Evolutionary conservation across 2,797 vertebrate species (phyloP).

Genomic region (Fistularia tabacaria): DNA sequence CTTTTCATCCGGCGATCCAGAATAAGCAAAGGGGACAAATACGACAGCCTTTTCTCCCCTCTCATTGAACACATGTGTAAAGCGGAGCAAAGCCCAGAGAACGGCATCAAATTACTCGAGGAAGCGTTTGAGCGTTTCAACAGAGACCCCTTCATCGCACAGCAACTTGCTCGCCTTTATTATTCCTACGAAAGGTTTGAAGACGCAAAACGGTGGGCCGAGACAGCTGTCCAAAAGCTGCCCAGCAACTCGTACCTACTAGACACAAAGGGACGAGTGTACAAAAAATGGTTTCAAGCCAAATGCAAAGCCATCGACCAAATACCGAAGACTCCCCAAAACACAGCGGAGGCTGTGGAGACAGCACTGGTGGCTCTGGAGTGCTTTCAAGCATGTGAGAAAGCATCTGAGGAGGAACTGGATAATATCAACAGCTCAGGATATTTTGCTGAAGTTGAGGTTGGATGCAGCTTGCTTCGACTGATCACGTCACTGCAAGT

Average conservation of each 20-base stretch:
- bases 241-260: constrained; percentile 80
- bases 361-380: constrained; percentile 77
- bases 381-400: constrained; percentile 76
- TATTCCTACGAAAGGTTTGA: constrained; percentile 70
- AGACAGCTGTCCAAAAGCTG: constrained; percentile 61
- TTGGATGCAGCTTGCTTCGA: constrained; percentile 73
- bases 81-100: constrained; percentile 55
- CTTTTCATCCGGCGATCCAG: constrained; percentile 76
- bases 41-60: constrained; percentile 78
- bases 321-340: constrained; percentile 49
- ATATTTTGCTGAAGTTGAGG: constrained; percentile 75
- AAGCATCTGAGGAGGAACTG: constrained; percentile 67
- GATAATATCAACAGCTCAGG: constrained; percentile 72
- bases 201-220: constrained; percentile 77
- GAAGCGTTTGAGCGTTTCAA: constrained; percentile 72
- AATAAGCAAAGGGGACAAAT: constrained; percentile 75
- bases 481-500: constrained; percentile 67
- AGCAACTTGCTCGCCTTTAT: constrained; percentile 81
- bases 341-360: constrained; percentile 58
- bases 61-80: constrained; percentile 77
- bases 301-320: constrained; percentile 52
- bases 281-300: constrained; percentile 38
- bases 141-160: constrained; percentile 78
- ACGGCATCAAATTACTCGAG: constrained; percentile 73
- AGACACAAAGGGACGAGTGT: constrained; percentile 84